These are phyloP conservation scores for Myotis myotis DNA, from an alignment of 2,797 vertebrate species.

Conservation along the genomic window DNA sequence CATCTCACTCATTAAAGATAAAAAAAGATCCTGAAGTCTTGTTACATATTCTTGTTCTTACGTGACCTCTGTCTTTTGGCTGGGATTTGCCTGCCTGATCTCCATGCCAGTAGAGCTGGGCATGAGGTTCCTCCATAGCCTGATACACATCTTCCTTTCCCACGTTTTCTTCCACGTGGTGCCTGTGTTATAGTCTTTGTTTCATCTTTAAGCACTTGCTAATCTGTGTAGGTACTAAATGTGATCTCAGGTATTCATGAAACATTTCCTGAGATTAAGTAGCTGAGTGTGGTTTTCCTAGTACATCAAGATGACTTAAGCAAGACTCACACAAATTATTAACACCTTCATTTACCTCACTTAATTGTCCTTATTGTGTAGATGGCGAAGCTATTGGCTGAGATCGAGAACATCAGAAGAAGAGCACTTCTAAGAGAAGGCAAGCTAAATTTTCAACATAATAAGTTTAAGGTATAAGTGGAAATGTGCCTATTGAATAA, in stretches of 20 bases:
- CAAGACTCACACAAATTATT: neutral
- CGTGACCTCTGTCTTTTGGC: neutral
- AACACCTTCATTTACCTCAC: neutral
- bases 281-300: neutral
- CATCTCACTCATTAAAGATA: neutral
- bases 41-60: neutral
- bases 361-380: neutral
- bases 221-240: neutral
- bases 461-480: neutral
- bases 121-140: fast-evolving
- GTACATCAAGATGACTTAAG: neutral
- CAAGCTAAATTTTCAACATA: neutral
- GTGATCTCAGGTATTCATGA: neutral
- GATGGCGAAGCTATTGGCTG: neutral
- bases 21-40: neutral
- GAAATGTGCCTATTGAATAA: neutral
- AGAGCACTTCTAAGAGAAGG: neutral
- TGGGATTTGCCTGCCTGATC: neutral
- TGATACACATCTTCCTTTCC: neutral
- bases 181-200: neutral
- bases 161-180: neutral
- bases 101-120: neutral
- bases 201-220: neutral
- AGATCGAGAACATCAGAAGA: neutral
- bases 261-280: neutral